These are phyloP conservation scores for Erpornis zantholeuca DNA, from an alignment of 2,113 vertebrate genomes.

Conservation along the genomic window DNA sequence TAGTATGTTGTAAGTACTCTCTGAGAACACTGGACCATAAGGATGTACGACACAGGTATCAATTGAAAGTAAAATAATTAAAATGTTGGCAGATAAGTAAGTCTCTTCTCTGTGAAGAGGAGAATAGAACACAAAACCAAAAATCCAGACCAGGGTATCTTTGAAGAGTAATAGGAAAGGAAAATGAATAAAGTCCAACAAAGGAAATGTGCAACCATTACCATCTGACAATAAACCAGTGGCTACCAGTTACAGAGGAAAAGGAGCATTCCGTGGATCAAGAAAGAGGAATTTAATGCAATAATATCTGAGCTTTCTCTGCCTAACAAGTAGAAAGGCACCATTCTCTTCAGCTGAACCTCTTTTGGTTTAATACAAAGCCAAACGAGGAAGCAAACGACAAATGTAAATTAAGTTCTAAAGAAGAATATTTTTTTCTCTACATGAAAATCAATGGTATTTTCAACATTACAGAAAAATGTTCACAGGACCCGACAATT, in stretches of 20 bases:
- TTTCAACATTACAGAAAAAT: not conserved
- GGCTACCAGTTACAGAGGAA: not conserved
- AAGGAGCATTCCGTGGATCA: not conserved
- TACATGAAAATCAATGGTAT: not conserved
- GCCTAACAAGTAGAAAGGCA: not conserved
- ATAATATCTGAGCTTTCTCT: not conserved
- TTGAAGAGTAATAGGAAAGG: not conserved
- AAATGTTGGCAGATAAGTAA: not conserved
- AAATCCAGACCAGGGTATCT: not conserved
- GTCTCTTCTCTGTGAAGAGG: not conserved
- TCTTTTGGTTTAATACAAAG: not conserved
- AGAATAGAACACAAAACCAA: not conserved
- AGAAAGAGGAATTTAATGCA: not conserved
- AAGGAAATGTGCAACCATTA: not conserved
- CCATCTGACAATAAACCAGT: not conserved
- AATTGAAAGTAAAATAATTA: not conserved
- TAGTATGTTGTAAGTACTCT: not conserved
- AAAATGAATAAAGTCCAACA: not conserved
- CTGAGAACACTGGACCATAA: not conserved
- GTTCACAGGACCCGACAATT: not conserved
- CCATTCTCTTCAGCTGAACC: not conserved
- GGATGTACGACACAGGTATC: rapidly evolving
- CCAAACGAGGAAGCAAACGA: not conserved
- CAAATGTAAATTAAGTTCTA: not conserved
- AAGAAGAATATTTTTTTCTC: not conserved